Percentiles rank a stretch among this genome's conserved stretches.
phyloP scores from a whole-genome alignment of 2,113 vertebrate genomes.

The Ophthalmolycus amberensis region DNA sequence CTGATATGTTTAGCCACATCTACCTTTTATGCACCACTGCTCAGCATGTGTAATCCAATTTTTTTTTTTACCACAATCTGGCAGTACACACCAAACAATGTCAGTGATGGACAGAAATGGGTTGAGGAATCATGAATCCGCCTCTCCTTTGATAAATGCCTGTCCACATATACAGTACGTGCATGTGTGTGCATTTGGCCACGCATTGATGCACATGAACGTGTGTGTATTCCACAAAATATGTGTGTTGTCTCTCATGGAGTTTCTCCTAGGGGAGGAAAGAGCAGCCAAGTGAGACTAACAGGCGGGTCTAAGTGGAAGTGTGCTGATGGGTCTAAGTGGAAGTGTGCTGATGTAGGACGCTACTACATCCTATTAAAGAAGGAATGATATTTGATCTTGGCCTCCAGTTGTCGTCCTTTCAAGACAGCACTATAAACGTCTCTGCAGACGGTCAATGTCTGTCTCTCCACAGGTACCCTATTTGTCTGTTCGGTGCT shows the following conservation, averaged over 20 bases:
- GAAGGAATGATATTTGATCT: slow-evolving; percentile 60
- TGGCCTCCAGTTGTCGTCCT: slow-evolving; percentile 61
- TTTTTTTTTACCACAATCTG: not conserved
- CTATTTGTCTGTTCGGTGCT: slow-evolving; percentile 38
- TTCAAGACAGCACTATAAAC: slow-evolving; percentile 50
- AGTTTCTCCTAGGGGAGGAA: slow-evolving; percentile 45
- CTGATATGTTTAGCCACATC: not conserved
- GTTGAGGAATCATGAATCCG: not conserved
- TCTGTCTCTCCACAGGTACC: slow-evolving; percentile 33
- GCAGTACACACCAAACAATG: not conserved
- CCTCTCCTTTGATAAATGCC: not conserved
- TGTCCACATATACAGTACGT: not conserved
- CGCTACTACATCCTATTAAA: slow-evolving; percentile 66
- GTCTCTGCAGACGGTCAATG: slow-evolving; percentile 29
- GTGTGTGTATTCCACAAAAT: slow-evolving; percentile 41
- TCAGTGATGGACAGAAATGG: not conserved
- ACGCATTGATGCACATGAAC: slow-evolving; percentile 24
- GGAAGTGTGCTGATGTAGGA: slow-evolving; percentile 69
- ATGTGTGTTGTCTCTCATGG: slow-evolving; percentile 42
- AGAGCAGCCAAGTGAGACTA: slow-evolving; percentile 71
- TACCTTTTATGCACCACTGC: not conserved
- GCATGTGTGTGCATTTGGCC: slow-evolving; percentile 8
- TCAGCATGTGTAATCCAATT: not conserved
- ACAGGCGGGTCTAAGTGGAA: slow-evolving; percentile 69
- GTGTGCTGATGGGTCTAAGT: slow-evolving; percentile 64